phyloP scores from a whole-genome alignment of 2,888 invertebrate genomes.

The Euproctis similis region DNA sequence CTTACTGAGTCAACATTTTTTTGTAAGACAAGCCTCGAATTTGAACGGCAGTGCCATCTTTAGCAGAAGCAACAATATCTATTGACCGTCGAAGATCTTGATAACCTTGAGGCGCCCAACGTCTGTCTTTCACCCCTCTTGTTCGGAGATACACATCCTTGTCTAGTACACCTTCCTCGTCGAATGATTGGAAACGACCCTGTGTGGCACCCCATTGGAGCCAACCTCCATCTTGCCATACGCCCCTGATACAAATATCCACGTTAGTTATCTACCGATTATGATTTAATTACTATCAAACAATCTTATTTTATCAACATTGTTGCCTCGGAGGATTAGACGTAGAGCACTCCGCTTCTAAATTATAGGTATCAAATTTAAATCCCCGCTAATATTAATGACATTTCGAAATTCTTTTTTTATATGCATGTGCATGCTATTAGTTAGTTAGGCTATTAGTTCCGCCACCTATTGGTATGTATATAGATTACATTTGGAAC shows the following conservation, averaged over 20 bases:
- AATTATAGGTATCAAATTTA: too few relatives aligned
- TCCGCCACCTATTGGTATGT: too few relatives aligned
- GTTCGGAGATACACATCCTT: constrained; percentile 58
- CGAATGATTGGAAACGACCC: constrained; percentile 71
- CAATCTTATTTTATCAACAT: too few relatives aligned
- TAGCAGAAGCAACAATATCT: constrained; percentile 49
- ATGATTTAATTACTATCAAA: too few relatives aligned
- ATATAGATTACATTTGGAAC: too few relatives aligned
- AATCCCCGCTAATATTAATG: too few relatives aligned
- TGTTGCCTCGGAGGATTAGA: too few relatives aligned
- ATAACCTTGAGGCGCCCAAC: constrained; percentile 47
- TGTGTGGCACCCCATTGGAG: constrained; percentile 79
- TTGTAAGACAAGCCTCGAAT: constrained; percentile 70
- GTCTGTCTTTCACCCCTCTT: constrained; percentile 66
- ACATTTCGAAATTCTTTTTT: too few relatives aligned
- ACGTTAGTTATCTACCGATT: too few relatives aligned
- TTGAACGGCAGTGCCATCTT: constrained; percentile 75
- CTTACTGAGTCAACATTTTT: constrained; percentile 75
- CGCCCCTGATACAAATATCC: constrained; percentile 38
- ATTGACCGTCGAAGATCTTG: constrained; percentile 41
- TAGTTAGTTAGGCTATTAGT: too few relatives aligned
- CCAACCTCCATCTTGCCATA: constrained; percentile 64
- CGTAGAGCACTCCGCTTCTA: too few relatives aligned
- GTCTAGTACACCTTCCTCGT: constrained; percentile 43
- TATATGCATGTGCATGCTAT: too few relatives aligned